Evolutionary conservation across 2,888 invertebrate genomes (phyloP).

Genomic region (Cataglyphis cursor): DNA sequence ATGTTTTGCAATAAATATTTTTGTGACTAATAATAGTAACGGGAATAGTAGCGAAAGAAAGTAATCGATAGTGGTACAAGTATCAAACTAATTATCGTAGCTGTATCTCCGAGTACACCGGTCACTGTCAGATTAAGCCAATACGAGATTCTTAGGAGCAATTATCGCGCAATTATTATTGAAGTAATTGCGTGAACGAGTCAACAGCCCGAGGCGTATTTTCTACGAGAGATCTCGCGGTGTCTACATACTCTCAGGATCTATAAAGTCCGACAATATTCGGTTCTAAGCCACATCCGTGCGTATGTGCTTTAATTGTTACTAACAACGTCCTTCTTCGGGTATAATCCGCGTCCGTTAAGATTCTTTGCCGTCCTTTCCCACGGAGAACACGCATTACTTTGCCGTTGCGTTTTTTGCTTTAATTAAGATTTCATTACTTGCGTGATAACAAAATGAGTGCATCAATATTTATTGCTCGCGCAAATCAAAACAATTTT

Average conservation of each 20-base stretch:
- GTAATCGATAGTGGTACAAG: not conserved
- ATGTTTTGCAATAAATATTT: not conserved
- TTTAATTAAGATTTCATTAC: conserved; percentile 5
- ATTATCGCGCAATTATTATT: conserved; percentile 75
- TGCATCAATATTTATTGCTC: not conserved
- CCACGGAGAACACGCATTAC: conserved; percentile 25
- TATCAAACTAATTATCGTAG: conserved; percentile 4
- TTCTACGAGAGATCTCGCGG: conserved; percentile 35
- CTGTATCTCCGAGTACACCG: conserved; percentile 27
- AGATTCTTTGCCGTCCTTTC: conserved; percentile 53
- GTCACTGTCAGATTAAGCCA: conserved; percentile 61
- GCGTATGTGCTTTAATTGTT: conserved; percentile 55
- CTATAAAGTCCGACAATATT: conserved; percentile 68
- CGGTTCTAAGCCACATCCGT: conserved; percentile 54
- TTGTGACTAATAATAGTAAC: not conserved
- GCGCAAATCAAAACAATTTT: not conserved
- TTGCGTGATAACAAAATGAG: not conserved
- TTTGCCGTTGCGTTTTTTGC: conserved; percentile 4
- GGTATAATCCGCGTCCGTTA: conserved; percentile 56
- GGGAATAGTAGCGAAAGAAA: not conserved
- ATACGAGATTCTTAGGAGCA: conserved; percentile 70
- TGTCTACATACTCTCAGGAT: conserved; percentile 57
- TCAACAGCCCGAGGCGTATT: conserved; percentile 37
- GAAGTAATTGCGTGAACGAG: conserved; percentile 66
- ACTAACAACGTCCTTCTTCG: conserved; percentile 63